phyloP scores from a whole-genome alignment of 1,140 invertebrate species.

The Calephelis virginiensis region DNA sequence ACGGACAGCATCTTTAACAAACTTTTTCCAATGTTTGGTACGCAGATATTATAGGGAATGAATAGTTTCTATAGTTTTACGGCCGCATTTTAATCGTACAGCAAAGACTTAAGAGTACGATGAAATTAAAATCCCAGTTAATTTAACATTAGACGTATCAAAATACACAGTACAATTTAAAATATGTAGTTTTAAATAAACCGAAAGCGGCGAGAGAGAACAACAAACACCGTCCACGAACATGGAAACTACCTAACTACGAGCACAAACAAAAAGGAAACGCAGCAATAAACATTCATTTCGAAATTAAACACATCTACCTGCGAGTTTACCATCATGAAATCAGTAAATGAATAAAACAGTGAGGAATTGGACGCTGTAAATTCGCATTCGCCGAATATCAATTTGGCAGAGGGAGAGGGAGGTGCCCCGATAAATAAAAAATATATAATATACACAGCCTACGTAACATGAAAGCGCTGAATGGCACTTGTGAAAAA shows the following conservation, averaged over 20 bases:
- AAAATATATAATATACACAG: conserved; percentile 73
- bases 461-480: conserved; percentile 69
- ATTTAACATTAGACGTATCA: background rate
- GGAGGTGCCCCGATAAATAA: conserved; percentile 68
- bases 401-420: conserved; percentile 65
- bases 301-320: conserved; percentile 76
- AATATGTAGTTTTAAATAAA: conserved; percentile 1
- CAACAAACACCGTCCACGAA: conserved; percentile 43
- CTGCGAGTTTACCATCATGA: conserved; percentile 70
- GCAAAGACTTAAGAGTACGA: no score
- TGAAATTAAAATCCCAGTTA: no score
- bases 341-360: conserved; percentile 77
- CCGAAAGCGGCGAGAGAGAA: conserved; percentile 1
- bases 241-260: conserved; percentile 25
- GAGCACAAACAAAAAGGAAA: conserved; percentile 66
- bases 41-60: no score
- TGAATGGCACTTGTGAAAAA: conserved; percentile 78
- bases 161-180: no score
- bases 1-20: no score
- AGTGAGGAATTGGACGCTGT: conserved; percentile 70
- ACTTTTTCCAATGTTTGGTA: no score
- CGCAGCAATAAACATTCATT: conserved; percentile 74
- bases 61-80: no score
- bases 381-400: conserved; percentile 74
- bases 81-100: no score